Evolutionary conservation across 1,140 invertebrate species (phyloP).

Genomic region (Aethina tumida): DNA sequence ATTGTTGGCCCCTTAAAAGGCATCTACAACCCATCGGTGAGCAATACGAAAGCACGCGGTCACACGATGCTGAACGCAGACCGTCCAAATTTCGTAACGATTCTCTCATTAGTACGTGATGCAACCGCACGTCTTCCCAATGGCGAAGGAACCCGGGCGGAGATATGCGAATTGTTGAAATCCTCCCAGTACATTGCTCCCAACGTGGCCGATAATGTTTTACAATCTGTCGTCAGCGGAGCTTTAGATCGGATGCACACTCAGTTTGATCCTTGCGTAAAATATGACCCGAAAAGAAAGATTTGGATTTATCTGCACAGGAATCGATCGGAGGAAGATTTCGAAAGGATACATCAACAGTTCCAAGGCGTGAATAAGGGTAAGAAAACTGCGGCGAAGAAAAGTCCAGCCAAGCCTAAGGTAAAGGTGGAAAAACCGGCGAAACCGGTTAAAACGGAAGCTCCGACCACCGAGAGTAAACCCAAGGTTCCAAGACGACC

Average conservation of each 20-base stretch:
- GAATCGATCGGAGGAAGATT: conserved; percentile 62
- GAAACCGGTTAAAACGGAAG: conserved; percentile 27
- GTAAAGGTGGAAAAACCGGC: conserved; percentile 38
- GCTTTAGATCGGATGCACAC: conserved; percentile 82
- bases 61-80: conserved; percentile 74
- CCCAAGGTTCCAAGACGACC: conserved; percentile 5
- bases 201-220: conserved; percentile 56
- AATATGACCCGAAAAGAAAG: conserved; percentile 80
- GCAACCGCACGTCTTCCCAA: conserved; percentile 86
- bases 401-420: conserved; percentile 34
- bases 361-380: conserved; percentile 47
- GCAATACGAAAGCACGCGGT: conserved; percentile 53
- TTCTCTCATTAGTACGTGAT: conserved; percentile 82
- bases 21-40: conserved; percentile 55
- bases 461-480: conserved; percentile 14
- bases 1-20: conserved; percentile 86
- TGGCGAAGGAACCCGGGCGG: conserved; percentile 83
- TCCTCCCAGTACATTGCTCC: conserved; percentile 77
- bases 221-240: conserved; percentile 80
- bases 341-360: conserved; percentile 56
- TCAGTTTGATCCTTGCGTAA: conserved; percentile 81
- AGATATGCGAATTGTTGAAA: conserved; percentile 75
- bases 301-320: conserved; percentile 86
- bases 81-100: conserved; percentile 84
- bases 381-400: conserved; percentile 41